These are phyloP conservation scores for Anthrax anthrax DNA, from an alignment of 2,888 invertebrate genomes.

Conservation along the genomic window DNA sequence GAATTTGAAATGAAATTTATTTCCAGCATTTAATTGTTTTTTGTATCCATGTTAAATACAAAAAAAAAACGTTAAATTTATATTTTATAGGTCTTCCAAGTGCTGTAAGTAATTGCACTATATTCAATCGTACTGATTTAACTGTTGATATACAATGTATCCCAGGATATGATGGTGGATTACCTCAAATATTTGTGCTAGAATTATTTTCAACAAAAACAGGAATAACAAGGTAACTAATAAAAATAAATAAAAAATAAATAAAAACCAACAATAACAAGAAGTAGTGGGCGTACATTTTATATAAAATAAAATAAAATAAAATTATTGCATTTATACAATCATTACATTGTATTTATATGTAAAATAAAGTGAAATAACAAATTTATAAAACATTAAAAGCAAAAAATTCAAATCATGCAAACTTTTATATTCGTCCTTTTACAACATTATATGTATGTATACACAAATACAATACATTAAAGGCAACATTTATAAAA, in stretches of 20 bases:
- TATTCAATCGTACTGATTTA: slow-evolving; percentile 72
- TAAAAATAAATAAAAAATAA: background rate
- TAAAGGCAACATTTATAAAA: too few relatives aligned
- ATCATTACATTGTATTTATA: too few relatives aligned
- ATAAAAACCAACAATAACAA: slow-evolving; percentile 19
- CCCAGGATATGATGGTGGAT: slow-evolving; percentile 76
- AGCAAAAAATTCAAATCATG: too few relatives aligned
- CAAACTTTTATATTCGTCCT: too few relatives aligned
- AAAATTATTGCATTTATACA: background rate
- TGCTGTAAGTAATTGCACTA: slow-evolving; percentile 69
- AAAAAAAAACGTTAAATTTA: too few relatives aligned
- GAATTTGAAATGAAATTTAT: background rate
- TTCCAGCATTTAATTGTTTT: background rate
- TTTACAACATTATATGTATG: too few relatives aligned
- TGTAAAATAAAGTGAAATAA: too few relatives aligned
- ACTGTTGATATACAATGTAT: slow-evolving; percentile 70
- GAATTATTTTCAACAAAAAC: slow-evolving; percentile 49
- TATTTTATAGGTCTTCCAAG: slow-evolving; percentile 56
- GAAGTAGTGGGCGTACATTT: too few relatives aligned
- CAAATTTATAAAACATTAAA: too few relatives aligned
- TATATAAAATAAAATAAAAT: too few relatives aligned
- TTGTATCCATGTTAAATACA: background rate
- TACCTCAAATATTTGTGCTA: slow-evolving; percentile 72
- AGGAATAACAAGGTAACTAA: slow-evolving; percentile 32
- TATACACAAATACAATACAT: too few relatives aligned